Percentiles rank a stretch among this genome's conserved stretches.
Conservation (phyloP, 2,113 vertebrate genomes). For the Carlito syrichta region DNA sequence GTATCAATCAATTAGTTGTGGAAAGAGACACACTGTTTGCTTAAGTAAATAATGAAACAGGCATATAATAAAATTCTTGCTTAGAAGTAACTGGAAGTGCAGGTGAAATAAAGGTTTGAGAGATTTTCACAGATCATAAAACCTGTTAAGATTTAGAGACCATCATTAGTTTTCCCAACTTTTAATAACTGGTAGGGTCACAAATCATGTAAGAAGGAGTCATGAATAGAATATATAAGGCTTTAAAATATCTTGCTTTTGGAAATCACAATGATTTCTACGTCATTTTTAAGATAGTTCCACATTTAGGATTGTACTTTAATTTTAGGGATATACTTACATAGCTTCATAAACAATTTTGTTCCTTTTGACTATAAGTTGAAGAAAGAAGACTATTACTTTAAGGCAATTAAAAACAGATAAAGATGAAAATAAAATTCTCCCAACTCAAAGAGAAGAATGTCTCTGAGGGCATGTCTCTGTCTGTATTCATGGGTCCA, state of each 20-base stretch:
- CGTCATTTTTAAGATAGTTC: background rate
- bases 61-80: background rate
- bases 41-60: background rate
- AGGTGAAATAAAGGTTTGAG: background rate
- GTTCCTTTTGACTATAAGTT: background rate
- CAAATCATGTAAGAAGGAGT: background rate
- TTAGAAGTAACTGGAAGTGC: background rate
- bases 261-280: background rate
- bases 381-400: background rate
- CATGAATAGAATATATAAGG: background rate
- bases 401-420: background rate
- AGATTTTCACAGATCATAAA: background rate
- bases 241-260: background rate
- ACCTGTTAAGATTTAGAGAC: background rate
- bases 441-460: background rate
- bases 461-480: background rate
- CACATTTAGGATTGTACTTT: background rate
- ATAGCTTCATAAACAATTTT: constrained; percentile 38
- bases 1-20: background rate
- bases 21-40: background rate
- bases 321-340: background rate
- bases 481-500: background rate
- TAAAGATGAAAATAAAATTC: background rate
- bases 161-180: background rate
- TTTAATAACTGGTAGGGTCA: background rate